phyloP scores from a whole-genome alignment of 2,797 vertebrate genomes.

The Balearica regulorum region DNA sequence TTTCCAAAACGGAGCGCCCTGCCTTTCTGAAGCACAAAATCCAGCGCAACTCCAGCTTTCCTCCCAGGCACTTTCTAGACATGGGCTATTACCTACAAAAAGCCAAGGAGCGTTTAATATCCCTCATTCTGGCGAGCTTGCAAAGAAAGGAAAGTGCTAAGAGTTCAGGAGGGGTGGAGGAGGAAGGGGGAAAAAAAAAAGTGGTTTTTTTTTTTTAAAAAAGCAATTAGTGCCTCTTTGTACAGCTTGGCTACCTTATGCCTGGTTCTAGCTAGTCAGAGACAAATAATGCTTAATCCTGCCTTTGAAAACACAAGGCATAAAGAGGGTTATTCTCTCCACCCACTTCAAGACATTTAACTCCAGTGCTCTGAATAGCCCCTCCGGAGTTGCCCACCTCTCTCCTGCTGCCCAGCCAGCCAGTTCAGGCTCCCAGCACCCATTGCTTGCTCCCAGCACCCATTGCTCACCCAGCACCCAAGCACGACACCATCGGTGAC shows the following conservation, averaged over 20 bases:
- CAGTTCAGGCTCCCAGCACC: neutral
- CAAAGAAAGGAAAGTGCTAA: neutral
- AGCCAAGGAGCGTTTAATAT: neutral
- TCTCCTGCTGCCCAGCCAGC: neutral
- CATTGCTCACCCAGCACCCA: neutral
- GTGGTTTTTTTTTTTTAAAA: neutral
- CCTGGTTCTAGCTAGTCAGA: neutral
- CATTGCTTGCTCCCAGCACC: neutral
- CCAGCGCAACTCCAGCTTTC: neutral
- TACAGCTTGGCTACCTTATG: neutral
- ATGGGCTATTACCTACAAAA: neutral
- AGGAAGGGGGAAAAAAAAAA: neutral
- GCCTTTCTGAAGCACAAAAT: neutral
- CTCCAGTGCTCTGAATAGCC: neutral
- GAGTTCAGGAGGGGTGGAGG: neutral
- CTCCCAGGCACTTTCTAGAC: neutral
- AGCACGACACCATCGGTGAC: accelerated
- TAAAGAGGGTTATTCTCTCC: neutral
- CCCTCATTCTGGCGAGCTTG: neutral
- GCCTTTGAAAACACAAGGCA: neutral
- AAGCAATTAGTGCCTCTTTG: neutral
- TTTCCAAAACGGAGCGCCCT: neutral
- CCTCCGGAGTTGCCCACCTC: neutral
- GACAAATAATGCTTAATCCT: neutral
- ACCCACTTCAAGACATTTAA: neutral